phyloP scores from a whole-genome alignment of 30 jellyfish, hydroid and myxozoan species.

The Aurelia aurita region DNA sequence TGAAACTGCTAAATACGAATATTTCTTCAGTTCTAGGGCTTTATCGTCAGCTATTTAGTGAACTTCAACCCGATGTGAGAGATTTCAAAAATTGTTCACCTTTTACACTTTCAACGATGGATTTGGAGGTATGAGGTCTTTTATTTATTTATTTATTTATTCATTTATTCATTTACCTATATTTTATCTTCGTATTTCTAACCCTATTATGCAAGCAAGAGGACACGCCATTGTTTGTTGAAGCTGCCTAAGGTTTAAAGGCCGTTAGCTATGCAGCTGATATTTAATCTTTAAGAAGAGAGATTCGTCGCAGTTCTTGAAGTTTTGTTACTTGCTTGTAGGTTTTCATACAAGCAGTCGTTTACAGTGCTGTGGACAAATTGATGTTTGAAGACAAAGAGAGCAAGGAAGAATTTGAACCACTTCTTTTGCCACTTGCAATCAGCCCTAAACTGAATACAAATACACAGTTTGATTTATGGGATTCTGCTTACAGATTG shows the following conservation, averaged over 20 bases:
- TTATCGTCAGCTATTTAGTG: slow-evolving; percentile 65
- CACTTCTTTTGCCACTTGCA: slow-evolving; percentile 56
- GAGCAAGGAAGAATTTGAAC: slow-evolving; percentile 39
- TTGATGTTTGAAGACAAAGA: neutral
- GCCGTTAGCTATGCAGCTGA: too few relatives aligned
- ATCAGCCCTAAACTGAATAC: slow-evolving; percentile 56
- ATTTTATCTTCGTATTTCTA: too few relatives aligned
- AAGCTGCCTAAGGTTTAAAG: too few relatives aligned
- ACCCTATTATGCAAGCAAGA: too few relatives aligned
- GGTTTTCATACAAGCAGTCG: slow-evolving; percentile 83
- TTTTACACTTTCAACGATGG: slow-evolving; percentile 73
- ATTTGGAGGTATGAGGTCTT: slow-evolving; percentile 71
- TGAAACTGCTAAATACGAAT: too few relatives aligned
- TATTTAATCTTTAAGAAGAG: too few relatives aligned
- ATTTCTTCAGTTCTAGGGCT: slow-evolving; percentile 57
- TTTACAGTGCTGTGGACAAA: slow-evolving; percentile 58
- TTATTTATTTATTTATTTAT: too few relatives aligned
- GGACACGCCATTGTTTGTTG: too few relatives aligned
- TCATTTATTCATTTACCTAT: too few relatives aligned
- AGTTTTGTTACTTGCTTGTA: neutral
- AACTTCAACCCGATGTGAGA: slow-evolving; percentile 73
- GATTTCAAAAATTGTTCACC: slow-evolving; percentile 81
- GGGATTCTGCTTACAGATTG: slow-evolving; percentile 86
- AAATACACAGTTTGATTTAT: slow-evolving; percentile 70
- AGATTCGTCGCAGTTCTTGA: too few relatives aligned